Evolutionary conservation across 1,140 invertebrate genomes (phyloP), one percentile per base, ranked within the genome.

Genomic region (Eubasilissa regina): DNA sequence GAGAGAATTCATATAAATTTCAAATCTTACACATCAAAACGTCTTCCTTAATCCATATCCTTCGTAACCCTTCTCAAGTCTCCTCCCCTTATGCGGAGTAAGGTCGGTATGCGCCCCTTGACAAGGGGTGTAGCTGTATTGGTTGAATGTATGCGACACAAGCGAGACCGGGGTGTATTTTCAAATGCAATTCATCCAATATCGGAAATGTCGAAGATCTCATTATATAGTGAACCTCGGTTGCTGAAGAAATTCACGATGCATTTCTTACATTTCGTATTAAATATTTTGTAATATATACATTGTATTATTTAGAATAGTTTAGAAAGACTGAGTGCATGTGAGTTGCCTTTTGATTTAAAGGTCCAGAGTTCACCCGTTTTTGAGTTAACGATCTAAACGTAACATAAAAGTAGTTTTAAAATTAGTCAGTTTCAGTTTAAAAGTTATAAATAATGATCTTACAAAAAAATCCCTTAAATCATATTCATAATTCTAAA

Each of bases 11-110:
- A 48, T 68, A 68, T 68, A 68, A 48, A 68, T 68, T 68, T 45
- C 44, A 68, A 68, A 68, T 68, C 64, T 68, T 44, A 47, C 64
- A 68, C 64, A 68, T 68, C 64, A 68, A n/a, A 68, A 68, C 64
- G 43, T 68, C 64, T 68, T 68, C 64, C 43, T 68, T 68, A 68
- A 68, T 68, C 64, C 64, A 45, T 15, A 47, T 47, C 64, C 44
- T 47, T 45, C n/a, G 64, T 15, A 68, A 68, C 64, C 64, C 64
- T 68, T 68, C 64, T 68, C 64, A 68, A 66, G 43, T 9, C 64
- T 11, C 64, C 44, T n/a, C 64, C 9, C 64, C 13, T 48, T 66
- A 13, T 0, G n/a, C 35, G 44, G 43, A 8, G n/a, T 8, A 3
- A 35, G 3, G 8, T 68, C 17, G 64, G 64, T 13, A 47, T 68